Conservation (phyloP, 2,888 invertebrate genomes). For the Cephus nigrinus region DNA sequence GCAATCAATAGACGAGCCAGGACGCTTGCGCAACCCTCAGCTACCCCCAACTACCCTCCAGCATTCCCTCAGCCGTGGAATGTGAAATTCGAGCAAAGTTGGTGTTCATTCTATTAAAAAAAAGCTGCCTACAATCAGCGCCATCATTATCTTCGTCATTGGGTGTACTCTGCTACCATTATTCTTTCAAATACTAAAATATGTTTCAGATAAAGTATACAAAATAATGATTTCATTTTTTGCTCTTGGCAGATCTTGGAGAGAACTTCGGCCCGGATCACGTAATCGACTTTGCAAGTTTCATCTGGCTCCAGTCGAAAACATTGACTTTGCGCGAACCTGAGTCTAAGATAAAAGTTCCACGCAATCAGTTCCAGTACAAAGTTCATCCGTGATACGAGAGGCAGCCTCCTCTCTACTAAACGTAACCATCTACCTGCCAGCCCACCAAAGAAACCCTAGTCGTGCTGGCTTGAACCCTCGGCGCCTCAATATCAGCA, state of each 20-base stretch:
- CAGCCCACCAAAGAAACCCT: slow-evolving; percentile 25
- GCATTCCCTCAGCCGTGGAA: background rate
- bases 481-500: slow-evolving; percentile 14
- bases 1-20: slow-evolving; percentile 55
- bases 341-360: background rate
- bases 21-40: slow-evolving; percentile 51
- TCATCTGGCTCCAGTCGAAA: background rate
- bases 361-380: background rate
- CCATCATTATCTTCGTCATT: background rate
- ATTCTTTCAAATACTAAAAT: background rate
- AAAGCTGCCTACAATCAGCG: background rate
- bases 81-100: background rate
- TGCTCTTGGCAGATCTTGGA: background rate
- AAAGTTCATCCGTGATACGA: background rate
- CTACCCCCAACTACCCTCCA: slow-evolving; percentile 15
- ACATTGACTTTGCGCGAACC: background rate
- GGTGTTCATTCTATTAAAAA: background rate
- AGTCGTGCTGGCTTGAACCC: slow-evolving; percentile 20
- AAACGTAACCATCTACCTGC: background rate
- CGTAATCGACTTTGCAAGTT: background rate
- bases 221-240: background rate
- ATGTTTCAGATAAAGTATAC: background rate
- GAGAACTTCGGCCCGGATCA: background rate
- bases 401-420: background rate
- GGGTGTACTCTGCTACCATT: background rate